Base-by-base conservation (phyloP, 2,888 invertebrate species). In the Rhagonycha lutea region DNA sequence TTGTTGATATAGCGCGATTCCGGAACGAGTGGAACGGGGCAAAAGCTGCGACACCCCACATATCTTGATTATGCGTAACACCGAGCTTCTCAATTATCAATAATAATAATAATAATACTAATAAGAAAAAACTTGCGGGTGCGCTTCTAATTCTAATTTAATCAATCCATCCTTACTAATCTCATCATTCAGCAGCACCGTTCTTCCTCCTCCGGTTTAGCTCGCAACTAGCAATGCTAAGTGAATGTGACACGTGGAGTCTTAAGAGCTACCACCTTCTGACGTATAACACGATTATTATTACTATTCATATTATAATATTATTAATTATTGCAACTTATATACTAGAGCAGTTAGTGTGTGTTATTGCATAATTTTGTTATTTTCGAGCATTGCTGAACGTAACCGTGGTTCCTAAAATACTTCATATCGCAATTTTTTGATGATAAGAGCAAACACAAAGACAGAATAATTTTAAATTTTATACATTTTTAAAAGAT, bases 1-100 rank as follows among this genome's bases (percentile, higher is more conserved):
- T 92, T 92, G 91, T 92, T 92, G 91, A 88, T 83, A 84, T 85
- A 86, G 86, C 83, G 85, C 82, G 82, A 81, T 70, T 70, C 78
- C 75, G 78, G 79, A 62, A 78, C 74, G 73, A 78, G 77, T 79
- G 78, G 78, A 78, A 81, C 80, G 81, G 79, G 77, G 77, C 69
- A 73, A 47, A 47, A 74, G 47, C 71, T 75, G 73, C 65, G 74
- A 80, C 78, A 70, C 74, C 73, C 79, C 75, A 78, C 77, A 78
- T 76, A 74, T 77, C 76, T 67, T 28, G 61, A 26, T 23, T 69
- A 65, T 72, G 68, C 70, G 73, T 69, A 72, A 73, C 70, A 73
- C 73, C 73, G 71, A 71, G 73, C 74, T 77, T 77, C 61, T 60
- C 61, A 60, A 65, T 68, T 68, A 68, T 62, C 71, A 14, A 69